Conservation (phyloP, 2,888 invertebrate species). For the Petrophora chlorosata region DNA sequence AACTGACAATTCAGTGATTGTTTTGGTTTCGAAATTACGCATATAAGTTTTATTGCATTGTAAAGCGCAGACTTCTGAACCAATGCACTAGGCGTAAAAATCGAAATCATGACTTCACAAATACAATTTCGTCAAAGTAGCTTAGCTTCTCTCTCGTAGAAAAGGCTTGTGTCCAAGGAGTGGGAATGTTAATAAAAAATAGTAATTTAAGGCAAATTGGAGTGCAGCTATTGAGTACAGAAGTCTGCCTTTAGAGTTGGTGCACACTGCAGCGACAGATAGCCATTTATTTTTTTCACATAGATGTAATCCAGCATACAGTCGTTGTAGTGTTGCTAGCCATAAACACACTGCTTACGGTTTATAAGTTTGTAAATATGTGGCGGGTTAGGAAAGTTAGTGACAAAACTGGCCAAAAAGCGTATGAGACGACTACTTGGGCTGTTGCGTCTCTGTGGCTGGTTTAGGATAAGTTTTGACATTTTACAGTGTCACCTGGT, state of each 20-base stretch:
- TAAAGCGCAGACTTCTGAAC: constrained; percentile 29
- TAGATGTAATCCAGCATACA: constrained; percentile 5
- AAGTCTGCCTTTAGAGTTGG: neutral
- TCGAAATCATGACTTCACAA: neutral
- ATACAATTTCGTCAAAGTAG: neutral
- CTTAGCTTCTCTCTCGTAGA: no score
- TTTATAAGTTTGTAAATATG: constrained; percentile 36
- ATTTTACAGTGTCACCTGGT: constrained; percentile 5
- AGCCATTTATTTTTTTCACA: constrained; percentile 19
- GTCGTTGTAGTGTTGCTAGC: constrained; percentile 20
- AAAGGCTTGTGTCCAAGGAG: no score
- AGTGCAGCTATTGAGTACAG: constrained; percentile 24
- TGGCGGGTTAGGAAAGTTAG: constrained; percentile 23
- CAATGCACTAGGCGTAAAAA: neutral
- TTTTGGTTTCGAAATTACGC: constrained; percentile 64
- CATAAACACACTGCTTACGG: constrained; percentile 23
- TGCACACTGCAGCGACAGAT: constrained; percentile 14
- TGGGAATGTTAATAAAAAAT: no score
- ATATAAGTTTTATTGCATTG: constrained; percentile 67
- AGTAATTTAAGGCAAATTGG: no score
- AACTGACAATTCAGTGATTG: constrained; percentile 52
- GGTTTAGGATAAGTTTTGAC: constrained; percentile 27
- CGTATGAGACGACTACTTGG: constrained; percentile 34
- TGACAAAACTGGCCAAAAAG: constrained; percentile 42
- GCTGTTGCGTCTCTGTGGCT: constrained; percentile 41